A percentile compares a stretch with the other conserved stretches of the same genome.
phyloP scores from a whole-genome alignment of 2,113 vertebrate species.

The Thryonomys swinderianus region DNA sequence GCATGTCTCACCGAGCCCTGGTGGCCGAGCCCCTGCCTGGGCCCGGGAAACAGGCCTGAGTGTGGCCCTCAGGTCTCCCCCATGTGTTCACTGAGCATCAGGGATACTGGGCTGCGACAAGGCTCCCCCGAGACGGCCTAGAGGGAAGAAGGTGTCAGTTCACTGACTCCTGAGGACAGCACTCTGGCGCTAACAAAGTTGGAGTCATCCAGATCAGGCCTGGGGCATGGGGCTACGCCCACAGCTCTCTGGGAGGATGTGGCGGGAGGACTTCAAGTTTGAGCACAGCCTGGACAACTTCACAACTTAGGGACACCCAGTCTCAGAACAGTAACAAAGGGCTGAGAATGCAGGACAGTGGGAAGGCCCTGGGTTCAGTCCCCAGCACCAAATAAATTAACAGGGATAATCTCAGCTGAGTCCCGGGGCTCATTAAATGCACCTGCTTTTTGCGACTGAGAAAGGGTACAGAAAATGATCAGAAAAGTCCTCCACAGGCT shows the following conservation, averaged over 20 bases:
- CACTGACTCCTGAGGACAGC: background rate
- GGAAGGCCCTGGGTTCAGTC: background rate
- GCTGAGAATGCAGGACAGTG: background rate
- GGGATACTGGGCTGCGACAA: too few relatives aligned
- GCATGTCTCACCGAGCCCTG: background rate
- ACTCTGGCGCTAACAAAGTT: background rate
- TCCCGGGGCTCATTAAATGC: background rate
- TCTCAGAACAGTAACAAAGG: background rate
- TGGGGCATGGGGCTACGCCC: background rate
- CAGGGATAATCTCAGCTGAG: background rate
- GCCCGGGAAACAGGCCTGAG: background rate
- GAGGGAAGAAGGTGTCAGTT: background rate
- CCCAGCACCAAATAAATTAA: too few relatives aligned
- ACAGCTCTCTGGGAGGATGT: background rate
- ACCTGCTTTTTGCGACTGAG: background rate
- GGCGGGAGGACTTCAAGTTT: background rate
- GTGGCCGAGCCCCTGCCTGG: background rate
- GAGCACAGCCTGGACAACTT: background rate
- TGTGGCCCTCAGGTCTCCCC: background rate
- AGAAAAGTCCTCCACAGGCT: background rate
- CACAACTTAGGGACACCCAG: background rate
- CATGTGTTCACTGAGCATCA: too few relatives aligned
- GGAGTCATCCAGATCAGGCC: background rate
- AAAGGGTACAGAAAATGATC: background rate
- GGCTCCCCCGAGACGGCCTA: background rate